phyloP scores from a whole-genome alignment of 2,113 vertebrate species.

The Salminus brasiliensis region DNA sequence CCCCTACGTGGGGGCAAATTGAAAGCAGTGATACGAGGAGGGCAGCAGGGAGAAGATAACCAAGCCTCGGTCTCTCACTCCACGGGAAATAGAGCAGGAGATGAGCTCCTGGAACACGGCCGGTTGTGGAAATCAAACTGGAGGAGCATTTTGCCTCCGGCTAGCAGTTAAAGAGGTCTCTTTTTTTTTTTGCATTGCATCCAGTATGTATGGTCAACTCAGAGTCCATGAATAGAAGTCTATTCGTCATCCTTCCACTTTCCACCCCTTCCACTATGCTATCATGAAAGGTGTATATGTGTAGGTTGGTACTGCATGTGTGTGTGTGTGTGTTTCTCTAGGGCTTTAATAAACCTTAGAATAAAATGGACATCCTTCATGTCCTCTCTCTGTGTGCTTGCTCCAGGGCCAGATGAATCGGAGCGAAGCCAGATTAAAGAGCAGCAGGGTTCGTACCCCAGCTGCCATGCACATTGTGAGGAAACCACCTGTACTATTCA shows the following conservation, averaged over 20 bases:
- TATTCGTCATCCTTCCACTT: not conserved
- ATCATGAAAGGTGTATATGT: not conserved
- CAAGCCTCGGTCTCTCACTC: not conserved
- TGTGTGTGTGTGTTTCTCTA: not conserved
- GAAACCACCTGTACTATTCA: not conserved
- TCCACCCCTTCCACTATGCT: not conserved
- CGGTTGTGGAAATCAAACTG: not conserved
- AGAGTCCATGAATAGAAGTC: not conserved
- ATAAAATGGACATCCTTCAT: constrained; percentile 15
- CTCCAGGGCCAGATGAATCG: not conserved
- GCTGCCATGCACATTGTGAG: not conserved
- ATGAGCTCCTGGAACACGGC: not conserved
- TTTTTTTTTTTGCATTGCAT: not conserved
- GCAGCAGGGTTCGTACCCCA: not conserved
- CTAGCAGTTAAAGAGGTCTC: not conserved
- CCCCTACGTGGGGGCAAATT: constrained; percentile 5
- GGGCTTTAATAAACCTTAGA: constrained; percentile 18
- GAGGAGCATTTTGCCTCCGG: not conserved
- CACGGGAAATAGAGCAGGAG: not conserved
- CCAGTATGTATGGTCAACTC: not conserved
- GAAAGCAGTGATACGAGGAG: not conserved
- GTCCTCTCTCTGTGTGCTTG: not conserved
- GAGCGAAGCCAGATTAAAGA: constrained; percentile 31
- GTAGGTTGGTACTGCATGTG: too few species aligned
- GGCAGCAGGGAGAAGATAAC: not conserved